These are phyloP conservation scores for Zeugodacus cucurbitae DNA, from an alignment of 1,140 invertebrate species.

Conservation along the genomic window DNA sequence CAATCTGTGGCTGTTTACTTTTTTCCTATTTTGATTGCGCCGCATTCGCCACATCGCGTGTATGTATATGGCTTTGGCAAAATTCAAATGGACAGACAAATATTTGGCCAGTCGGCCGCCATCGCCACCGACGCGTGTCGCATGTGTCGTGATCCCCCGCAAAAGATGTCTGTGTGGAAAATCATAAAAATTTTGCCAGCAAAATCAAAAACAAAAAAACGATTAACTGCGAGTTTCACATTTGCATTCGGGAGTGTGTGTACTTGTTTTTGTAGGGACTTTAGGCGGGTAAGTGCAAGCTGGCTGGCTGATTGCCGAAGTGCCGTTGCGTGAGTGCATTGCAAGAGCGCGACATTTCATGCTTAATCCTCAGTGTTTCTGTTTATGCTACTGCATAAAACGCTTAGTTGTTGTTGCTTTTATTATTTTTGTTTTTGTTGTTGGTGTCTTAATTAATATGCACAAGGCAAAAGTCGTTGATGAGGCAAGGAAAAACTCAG, in stretches of 20 bases:
- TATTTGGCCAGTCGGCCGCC: conserved; percentile 32
- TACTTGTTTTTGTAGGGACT: background rate
- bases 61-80: background rate
- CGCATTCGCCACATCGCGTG: background rate
- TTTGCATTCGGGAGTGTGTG: background rate
- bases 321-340: conserved; percentile 16
- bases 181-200: conserved; percentile 13
- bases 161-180: background rate
- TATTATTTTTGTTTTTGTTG: background rate
- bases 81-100: conserved; percentile 4
- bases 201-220: background rate
- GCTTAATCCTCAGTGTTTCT: conserved; percentile 22
- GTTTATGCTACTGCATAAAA: background rate
- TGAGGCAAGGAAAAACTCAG: background rate
- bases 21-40: background rate
- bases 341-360: conserved; percentile 7
- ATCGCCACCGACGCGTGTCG: conserved; percentile 16
- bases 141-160: conserved; percentile 10
- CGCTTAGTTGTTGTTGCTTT: background rate
- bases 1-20: background rate
- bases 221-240: background rate
- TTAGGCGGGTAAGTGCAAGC: background rate
- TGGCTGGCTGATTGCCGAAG: background rate
- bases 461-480: background rate
- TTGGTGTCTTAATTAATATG: conserved; percentile 24